phyloP scores from a whole-genome alignment of 2,797 vertebrate species.

The Fistularia commersonii region DNA sequence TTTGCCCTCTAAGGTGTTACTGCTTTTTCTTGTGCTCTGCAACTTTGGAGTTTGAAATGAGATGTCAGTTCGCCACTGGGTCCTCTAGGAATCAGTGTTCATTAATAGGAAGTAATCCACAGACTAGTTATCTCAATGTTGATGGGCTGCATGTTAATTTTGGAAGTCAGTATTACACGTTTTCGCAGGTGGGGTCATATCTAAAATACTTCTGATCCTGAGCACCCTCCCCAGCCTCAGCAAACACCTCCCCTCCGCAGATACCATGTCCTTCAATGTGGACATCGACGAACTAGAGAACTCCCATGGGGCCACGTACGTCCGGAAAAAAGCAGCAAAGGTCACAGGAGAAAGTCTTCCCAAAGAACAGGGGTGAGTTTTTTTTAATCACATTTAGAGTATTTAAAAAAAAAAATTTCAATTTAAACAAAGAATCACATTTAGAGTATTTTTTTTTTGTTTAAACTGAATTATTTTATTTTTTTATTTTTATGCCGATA shows the following conservation, averaged over 20 bases:
- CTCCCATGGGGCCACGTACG: slow-evolving; percentile 90
- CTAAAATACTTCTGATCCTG: slow-evolving; percentile 29
- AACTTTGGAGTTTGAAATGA: too few relatives aligned
- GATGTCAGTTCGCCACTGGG: too few relatives aligned
- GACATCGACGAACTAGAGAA: slow-evolving; percentile 96
- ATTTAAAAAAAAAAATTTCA: too few relatives aligned
- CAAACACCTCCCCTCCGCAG: slow-evolving; percentile 92
- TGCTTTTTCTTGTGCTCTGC: too few relatives aligned
- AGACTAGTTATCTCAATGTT: too few relatives aligned
- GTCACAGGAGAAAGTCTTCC: slow-evolving; percentile 82
- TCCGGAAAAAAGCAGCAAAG: slow-evolving; percentile 93
- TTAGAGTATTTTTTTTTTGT: too few relatives aligned
- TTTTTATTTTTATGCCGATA: background rate
- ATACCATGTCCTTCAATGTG: slow-evolving; percentile 92
- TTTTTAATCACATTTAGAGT: background rate
- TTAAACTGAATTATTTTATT: background rate
- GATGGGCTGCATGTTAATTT: too few relatives aligned
- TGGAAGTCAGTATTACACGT: too few relatives aligned
- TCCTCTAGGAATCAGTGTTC: too few relatives aligned
- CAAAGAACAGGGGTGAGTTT: slow-evolving; percentile 85
- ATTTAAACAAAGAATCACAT: too few relatives aligned
- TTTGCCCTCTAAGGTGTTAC: too few relatives aligned
- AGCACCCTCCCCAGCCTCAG: slow-evolving; percentile 81
- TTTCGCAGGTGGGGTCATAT: background rate
- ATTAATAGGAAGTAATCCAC: too few relatives aligned